Conservation (phyloP, 1,140 invertebrate species). For the Microplitis mediator region DNA sequence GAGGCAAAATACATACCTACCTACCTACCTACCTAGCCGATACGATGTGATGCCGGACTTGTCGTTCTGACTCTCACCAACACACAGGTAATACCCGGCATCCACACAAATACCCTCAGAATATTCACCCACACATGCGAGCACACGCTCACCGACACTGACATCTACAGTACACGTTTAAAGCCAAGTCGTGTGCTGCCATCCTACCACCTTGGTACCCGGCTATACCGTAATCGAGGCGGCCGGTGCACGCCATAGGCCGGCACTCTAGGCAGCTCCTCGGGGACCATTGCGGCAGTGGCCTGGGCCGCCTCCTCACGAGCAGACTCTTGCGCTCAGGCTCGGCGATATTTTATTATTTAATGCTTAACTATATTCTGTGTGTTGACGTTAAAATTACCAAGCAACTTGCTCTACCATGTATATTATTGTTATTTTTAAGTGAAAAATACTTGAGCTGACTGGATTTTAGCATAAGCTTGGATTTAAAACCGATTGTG, state of each 20-base stretch:
- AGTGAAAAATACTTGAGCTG: too few species aligned
- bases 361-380: neutral
- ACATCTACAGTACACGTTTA: neutral
- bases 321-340: neutral
- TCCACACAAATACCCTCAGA: too few species aligned
- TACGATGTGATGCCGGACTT: constrained; percentile 31
- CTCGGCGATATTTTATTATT: neutral
- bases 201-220: constrained; percentile 8
- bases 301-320: constrained; percentile 16
- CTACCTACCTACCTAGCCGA: constrained; percentile 48
- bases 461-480: too few species aligned
- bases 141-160: constrained; percentile 10
- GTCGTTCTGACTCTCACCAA: constrained; percentile 29
- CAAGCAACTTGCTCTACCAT: too few species aligned
- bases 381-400: too few species aligned
- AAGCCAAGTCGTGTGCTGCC: neutral
- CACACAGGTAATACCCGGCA: too few species aligned
- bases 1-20: constrained; percentile 55
- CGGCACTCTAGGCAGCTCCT: constrained; percentile 17
- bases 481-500: too few species aligned
- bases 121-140: neutral
- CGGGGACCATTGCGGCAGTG: constrained; percentile 18
- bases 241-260: constrained; percentile 19
- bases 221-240: constrained; percentile 20
- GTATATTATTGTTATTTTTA: too few species aligned